Evolutionary conservation across 2,888 invertebrate species (phyloP).

Genomic region (Yponomeuta cagnagella): DNA sequence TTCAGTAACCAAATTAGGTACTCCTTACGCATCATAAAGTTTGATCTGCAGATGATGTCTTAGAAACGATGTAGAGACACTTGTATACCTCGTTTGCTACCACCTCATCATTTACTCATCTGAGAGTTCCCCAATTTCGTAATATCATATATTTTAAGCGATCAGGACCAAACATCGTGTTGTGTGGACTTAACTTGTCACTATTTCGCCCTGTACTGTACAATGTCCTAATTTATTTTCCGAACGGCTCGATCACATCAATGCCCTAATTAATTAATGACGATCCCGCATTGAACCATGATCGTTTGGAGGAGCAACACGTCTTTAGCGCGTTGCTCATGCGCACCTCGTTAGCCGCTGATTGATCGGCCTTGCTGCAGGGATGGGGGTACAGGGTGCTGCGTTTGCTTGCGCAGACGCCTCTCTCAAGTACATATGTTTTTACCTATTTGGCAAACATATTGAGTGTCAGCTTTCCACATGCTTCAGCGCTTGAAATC

Average conservation of each 20-base stretch:
- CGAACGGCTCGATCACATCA: neutral
- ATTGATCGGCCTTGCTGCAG: slow-evolving; percentile 63
- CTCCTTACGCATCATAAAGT: no score
- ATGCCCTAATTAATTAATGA: slow-evolving; percentile 1
- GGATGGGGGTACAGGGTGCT: slow-evolving; percentile 10
- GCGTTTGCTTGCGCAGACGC: neutral
- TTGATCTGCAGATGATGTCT: no score
- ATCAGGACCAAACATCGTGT: no score
- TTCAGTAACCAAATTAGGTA: no score
- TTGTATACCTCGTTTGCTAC: no score
- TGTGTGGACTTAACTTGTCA: no score
- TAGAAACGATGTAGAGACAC: no score
- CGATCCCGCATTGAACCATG: neutral
- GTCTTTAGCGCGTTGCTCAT: slow-evolving; percentile 39
- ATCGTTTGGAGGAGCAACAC: neutral
- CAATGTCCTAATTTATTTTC: no score
- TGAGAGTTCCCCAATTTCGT: no score
- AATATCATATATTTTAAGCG: no score
- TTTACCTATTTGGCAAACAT: neutral
- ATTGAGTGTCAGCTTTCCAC: neutral
- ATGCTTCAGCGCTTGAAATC: neutral
- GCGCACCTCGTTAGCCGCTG: slow-evolving; percentile 62
- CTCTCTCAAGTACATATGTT: neutral
- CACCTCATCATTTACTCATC: no score
- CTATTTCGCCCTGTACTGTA: no score